phyloP scores from a whole-genome alignment of 2,113 vertebrate species.

The Maccullochella peelii region DNA sequence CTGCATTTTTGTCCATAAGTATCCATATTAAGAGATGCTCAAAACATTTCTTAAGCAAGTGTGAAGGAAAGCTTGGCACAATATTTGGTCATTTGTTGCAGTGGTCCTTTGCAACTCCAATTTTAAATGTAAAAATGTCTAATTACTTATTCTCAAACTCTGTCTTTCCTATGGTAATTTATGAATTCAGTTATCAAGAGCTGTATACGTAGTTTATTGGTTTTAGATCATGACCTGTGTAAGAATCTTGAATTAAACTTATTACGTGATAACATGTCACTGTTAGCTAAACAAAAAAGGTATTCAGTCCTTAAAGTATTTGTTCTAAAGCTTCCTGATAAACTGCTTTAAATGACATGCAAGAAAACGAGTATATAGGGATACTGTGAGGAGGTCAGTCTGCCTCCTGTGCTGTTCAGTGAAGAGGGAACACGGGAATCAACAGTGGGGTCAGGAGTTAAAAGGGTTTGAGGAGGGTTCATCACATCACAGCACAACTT shows the following conservation, averaged over 20 bases:
- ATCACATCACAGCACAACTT: background rate
- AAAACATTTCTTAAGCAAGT: conserved; percentile 10
- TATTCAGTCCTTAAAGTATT: background rate
- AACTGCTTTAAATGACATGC: background rate
- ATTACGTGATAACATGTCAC: conserved; percentile 12
- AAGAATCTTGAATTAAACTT: conserved; percentile 26
- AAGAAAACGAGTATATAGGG: no score
- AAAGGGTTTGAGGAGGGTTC: conserved; percentile 16
- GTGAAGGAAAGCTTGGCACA: conserved; percentile 3
- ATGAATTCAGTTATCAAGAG: conserved; percentile 32
- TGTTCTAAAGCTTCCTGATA: background rate
- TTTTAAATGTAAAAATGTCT: conserved; percentile 31
- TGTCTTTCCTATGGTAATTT: conserved; percentile 50
- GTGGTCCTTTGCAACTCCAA: background rate
- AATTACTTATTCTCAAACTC: conserved; percentile 50
- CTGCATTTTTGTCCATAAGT: conserved; percentile 16
- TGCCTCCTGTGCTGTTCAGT: conserved; percentile 10
- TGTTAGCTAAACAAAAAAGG: background rate
- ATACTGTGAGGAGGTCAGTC: background rate
- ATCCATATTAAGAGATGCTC: conserved; percentile 10
- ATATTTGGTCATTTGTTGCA: conserved; percentile 10
- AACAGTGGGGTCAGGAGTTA: background rate
- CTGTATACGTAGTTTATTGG: background rate
- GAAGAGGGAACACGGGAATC: conserved; percentile 10
- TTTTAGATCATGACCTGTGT: conserved; percentile 16